phyloP scores from a whole-genome alignment of 2,797 vertebrate genomes.

The Myotis vivesi region DNA sequence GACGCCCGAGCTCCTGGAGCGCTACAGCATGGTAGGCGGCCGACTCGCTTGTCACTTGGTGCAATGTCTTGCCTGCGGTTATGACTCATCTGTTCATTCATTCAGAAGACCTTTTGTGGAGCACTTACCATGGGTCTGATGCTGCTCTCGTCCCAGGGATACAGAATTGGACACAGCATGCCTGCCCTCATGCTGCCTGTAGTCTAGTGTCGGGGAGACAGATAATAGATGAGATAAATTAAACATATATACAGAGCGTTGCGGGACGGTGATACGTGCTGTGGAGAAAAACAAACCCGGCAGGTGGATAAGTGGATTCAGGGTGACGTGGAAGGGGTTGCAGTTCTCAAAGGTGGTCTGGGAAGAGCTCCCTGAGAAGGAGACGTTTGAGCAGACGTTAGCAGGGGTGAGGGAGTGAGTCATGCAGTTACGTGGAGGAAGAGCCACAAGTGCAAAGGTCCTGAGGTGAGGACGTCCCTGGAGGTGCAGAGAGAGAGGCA shows the following conservation, averaged over 20 bases:
- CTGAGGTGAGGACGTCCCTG: neutral
- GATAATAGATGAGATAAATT: neutral
- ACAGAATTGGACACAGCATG: neutral
- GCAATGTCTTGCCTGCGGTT: neutral
- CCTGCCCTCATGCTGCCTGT: neutral
- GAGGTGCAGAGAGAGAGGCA: neutral
- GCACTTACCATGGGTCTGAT: rapidly evolving
- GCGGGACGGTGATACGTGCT: neutral
- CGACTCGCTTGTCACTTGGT: neutral
- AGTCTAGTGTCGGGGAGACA: neutral
- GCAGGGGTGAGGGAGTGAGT: neutral
- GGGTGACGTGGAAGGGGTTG: neutral
- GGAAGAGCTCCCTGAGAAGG: neutral
- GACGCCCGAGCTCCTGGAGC: slow-evolving; percentile 92
- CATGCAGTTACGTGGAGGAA: neutral
- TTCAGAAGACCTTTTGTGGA: neutral
- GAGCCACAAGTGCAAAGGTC: neutral
- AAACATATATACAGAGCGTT: rapidly evolving
- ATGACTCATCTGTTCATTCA: rapidly evolving
- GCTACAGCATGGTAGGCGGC: slow-evolving; percentile 89
- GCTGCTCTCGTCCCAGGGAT: neutral
- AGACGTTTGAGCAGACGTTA: neutral
- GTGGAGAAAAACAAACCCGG: neutral
- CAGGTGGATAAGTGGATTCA: neutral
- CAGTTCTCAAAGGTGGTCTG: neutral